Base-by-base conservation (phyloP, 2,888 invertebrate species). In the Tanytarsus gracilentus region DNA sequence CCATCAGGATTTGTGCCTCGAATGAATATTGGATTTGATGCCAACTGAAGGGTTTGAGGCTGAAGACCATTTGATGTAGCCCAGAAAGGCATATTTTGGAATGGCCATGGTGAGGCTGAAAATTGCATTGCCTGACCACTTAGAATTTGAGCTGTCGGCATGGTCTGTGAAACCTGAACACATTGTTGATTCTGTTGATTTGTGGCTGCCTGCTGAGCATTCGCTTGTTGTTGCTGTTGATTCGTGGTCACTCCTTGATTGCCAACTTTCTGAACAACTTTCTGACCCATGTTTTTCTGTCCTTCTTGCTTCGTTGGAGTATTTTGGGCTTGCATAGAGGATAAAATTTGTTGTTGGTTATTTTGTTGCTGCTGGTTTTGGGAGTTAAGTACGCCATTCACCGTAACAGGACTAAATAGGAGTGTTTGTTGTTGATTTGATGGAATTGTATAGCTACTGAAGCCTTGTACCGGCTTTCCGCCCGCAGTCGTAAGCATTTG, bases 21-120 rank as follows among this genome's bases (percentile, higher is more conserved):
- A 65, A 92, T 90, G 71, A 87, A 86, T 67, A 91, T 89, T 6
- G 86, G 87, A 75, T 88, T 89, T 14, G 84, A 86, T 0, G 85
- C 80, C 1, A 87, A 76, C 4, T n/a, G n/a, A 4, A 88, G 72
- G 0, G 85, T 78, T 30, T 82, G 79, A 0, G 85, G 83, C 66
- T 83, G 88, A 23, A 87, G 70, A 0, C 85, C 84, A 11, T 83
- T 83, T 0, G 77, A 73, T 0, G 88, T 77, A 0, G 88, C 77
- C 88, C 89, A 90, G 62, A 84, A 80, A 70, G 83, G 84, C 63
- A 86, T 72, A 23, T 81, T 79, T 52, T 84, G 80, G 65, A 87
- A 82, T 75, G 84, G 86, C 89, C 89, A 89, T 1, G 86, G 85
- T 1, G 73, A 44, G 4, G 75, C 72, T n/a, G n/a, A 23, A 68